These are phyloP conservation scores for Leucoraja ocellata DNA, from an alignment of 2,797 vertebrate species.

Conservation along the genomic window DNA sequence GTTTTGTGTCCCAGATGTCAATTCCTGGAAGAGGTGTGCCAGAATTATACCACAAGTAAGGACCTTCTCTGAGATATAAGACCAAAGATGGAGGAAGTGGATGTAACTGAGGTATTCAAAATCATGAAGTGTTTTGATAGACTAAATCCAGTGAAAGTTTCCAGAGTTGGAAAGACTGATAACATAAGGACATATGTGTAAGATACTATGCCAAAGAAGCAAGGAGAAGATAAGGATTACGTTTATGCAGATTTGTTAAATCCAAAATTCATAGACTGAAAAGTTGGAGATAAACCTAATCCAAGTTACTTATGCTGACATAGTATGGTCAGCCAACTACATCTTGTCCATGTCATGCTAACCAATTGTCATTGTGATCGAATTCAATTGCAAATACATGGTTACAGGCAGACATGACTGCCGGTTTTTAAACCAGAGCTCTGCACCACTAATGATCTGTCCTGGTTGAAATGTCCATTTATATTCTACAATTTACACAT, in stretches of 20 bases:
- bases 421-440: background rate
- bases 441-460: background rate
- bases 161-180: background rate
- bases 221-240: background rate
- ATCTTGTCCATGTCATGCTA: background rate
- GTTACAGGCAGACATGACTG: too few species aligned
- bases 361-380: background rate
- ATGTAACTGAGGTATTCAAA: background rate
- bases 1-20: background rate
- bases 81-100: background rate
- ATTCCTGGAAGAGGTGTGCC: too few species aligned
- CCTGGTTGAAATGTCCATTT: background rate
- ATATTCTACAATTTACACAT: background rate
- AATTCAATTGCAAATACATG: background rate
- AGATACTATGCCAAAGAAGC: background rate
- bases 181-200: background rate
- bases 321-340: background rate
- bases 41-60: background rate
- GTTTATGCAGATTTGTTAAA: background rate
- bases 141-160: background rate
- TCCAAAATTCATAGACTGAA: background rate
- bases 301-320: background rate
- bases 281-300: background rate
- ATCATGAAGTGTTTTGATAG: background rate
- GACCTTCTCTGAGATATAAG: background rate